phyloP scores from a whole-genome alignment of 2,888 invertebrate genomes.

The Tanypteryx hageni region DNA sequence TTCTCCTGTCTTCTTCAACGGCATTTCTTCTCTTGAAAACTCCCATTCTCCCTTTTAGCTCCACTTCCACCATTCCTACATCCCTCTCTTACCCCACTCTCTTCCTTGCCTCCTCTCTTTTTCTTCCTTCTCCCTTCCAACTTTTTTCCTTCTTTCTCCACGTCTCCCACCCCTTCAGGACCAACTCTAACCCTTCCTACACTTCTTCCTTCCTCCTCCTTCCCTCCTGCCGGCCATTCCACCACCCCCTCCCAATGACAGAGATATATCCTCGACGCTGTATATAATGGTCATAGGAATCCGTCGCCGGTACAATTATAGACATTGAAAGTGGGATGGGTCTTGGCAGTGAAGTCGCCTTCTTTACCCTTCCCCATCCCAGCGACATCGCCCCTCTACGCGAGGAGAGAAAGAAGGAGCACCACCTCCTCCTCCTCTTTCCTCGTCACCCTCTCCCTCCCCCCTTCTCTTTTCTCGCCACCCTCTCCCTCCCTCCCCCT shows the following conservation, averaged over 20 bases:
- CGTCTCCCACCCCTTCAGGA: background rate
- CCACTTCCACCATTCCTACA: too few relatives aligned
- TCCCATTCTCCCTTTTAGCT: too few relatives aligned
- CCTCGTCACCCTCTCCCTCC: background rate
- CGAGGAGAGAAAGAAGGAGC: too few relatives aligned
- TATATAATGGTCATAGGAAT: constrained; percentile 64
- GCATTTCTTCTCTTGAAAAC: too few relatives aligned
- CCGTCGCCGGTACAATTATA: constrained; percentile 63
- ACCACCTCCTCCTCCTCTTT: background rate
- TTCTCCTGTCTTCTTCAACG: too few relatives aligned
- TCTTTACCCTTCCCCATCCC: constrained; percentile 33
- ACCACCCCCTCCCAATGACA: constrained; percentile 61
- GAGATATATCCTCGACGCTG: constrained; percentile 63
- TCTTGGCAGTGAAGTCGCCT: constrained; percentile 49
- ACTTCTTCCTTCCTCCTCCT: background rate
- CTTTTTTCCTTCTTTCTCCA: background rate
- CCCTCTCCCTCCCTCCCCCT: constrained; percentile 10
- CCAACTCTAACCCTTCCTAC: background rate
- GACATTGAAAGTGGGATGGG: constrained; percentile 60
- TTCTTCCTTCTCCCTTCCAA: background rate
- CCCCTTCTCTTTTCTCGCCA: background rate
- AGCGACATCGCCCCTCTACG: too few relatives aligned
- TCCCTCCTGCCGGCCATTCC: constrained; percentile 33
- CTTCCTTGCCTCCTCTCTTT: background rate
- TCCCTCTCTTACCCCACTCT: background rate